Conservation (phyloP, 2,797 vertebrate genomes). For the Semaprochilodus insignis region DNA sequence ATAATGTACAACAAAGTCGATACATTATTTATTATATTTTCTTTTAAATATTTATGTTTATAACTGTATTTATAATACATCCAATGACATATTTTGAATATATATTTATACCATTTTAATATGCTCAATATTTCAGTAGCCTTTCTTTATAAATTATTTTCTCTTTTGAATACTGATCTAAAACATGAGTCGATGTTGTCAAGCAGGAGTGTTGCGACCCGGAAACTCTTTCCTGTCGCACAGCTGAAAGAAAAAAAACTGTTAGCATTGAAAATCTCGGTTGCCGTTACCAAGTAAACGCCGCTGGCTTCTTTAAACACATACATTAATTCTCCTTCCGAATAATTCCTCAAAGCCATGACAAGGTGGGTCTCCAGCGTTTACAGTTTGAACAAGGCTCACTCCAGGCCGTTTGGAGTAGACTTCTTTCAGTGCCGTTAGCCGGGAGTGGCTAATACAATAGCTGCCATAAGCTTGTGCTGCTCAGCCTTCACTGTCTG, state of each 20-base stretch:
- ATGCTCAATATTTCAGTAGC: too few species aligned
- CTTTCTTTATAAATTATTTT: neutral
- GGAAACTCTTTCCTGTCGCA: conserved; percentile 21
- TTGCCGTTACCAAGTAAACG: neutral
- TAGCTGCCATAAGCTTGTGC: neutral
- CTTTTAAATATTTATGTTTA: too few species aligned
- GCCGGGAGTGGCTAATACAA: neutral
- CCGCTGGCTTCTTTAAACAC: neutral
- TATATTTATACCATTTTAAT: too few species aligned
- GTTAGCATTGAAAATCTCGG: neutral
- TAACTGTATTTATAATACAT: too few species aligned
- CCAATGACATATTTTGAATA: too few species aligned
- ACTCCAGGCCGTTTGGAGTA: neutral
- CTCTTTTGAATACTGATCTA: neutral
- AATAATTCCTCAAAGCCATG: conserved; percentile 41
- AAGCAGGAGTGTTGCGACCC: conserved; percentile 30
- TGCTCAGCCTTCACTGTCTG: neutral
- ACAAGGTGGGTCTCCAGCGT: conserved; percentile 42
- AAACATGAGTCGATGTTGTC: neutral
- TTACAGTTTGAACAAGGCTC: neutral
- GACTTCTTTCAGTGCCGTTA: neutral
- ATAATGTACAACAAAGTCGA: too few species aligned
- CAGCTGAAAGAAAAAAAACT: neutral
- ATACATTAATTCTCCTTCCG: neutral
- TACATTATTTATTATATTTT: too few species aligned